Evolutionary conservation across 2,113 vertebrate genomes (phyloP), one percentile per base, ranked within the genome.

Genomic region (Leptodactylus fuscus): DNA sequence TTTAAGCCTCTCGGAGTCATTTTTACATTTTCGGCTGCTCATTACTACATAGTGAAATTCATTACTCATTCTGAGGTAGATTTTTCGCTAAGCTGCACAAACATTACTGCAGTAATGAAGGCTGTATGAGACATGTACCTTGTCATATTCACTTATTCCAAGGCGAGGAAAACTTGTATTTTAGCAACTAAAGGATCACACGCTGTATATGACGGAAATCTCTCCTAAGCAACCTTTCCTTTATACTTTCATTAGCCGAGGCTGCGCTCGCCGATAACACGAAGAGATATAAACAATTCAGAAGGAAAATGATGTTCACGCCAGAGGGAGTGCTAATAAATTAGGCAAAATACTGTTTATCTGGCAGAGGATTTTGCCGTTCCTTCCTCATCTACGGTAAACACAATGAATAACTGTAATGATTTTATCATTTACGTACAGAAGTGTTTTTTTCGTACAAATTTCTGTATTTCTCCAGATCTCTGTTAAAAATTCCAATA

Each of bases 261-360:
- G 18, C 65, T 38, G 32, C 65, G 65, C 65, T 69, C 32, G 4
- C 73, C 79, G 46, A 79, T 79, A 27, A 62, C 76, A 78, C 32
- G 75, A 80, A 49, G 29, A 73, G 46, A 60, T 69, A 41, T 60
- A 76, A 76, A 69, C 74, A 38, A 78, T 78, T 85, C 29, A 16
- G 44, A 78, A 78, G 24, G 65, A 73, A 60, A 81, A 58, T 48
- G 49, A 38, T 60, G 84, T 81, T 81, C 24, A 32, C 77, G 55
- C 76, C 84, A 73, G 77, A 86, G 84, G 65, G 65, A 80, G 62
- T 6, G 46, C 60, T 71, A 58, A 86, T 86, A 79, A 86, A 86
- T 81, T 81, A 79, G 48, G 67, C 34, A 80, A 81, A 81, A 80
- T 73, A 55, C 84, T n/a, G 18, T 86, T 86, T 81, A 86, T 80